Evolutionary conservation across 1,140 invertebrate species (phyloP).

Genomic region (Lepidurus couesii): DNA sequence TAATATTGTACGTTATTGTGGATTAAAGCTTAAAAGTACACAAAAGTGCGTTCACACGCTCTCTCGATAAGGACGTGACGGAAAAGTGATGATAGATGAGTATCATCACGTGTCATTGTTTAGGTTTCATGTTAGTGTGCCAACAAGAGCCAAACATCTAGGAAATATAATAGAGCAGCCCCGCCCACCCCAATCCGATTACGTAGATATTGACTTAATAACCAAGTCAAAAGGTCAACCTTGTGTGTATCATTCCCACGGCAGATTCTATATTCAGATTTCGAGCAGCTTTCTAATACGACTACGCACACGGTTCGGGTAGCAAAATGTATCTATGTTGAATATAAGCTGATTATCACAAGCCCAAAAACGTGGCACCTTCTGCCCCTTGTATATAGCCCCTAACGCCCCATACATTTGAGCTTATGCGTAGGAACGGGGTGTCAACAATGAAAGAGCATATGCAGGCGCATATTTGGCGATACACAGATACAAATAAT

Average conservation of each 20-base stretch:
- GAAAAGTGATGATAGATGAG: slow-evolving; percentile 7
- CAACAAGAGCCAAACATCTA: neutral
- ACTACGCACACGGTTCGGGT: neutral
- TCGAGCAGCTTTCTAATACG: neutral
- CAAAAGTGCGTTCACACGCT: neutral
- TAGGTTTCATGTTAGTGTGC: neutral
- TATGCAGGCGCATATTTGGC: neutral
- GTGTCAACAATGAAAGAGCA: neutral
- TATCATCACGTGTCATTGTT: neutral
- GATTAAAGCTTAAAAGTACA: neutral
- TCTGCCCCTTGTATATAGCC: neutral
- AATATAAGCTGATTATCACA: slow-evolving; percentile 4
- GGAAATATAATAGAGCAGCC: neutral
- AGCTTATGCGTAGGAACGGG: neutral
- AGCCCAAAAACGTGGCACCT: slow-evolving; percentile 5
- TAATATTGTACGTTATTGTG: too few species aligned
- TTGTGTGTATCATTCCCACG: neutral
- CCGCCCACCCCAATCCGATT: slow-evolving; percentile 8
- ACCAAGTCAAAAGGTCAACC: neutral
- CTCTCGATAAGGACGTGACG: neutral
- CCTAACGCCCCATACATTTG: neutral
- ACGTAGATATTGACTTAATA: slow-evolving; percentile 1
- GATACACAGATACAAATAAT: neutral
- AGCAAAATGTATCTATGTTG: neutral
- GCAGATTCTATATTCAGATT: neutral